Evolutionary conservation across 2,888 invertebrate genomes (phyloP), one percentile per base, ranked within the genome.

Genomic region (Troides helena): DNA sequence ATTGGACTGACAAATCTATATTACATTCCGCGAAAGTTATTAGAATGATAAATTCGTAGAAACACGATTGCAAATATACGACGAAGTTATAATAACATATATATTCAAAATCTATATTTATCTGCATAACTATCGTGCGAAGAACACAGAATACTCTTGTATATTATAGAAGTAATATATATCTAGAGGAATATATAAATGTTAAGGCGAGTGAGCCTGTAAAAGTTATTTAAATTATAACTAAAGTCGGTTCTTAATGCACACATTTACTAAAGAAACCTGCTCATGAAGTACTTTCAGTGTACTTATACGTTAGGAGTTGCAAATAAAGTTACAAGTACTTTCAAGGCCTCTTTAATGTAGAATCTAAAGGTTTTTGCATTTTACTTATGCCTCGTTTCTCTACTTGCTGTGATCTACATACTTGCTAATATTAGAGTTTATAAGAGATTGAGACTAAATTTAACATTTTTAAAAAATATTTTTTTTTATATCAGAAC

Each of bases 21-120:
- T 89, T 88, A 88, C 85, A 85, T 84, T 84, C 83, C 84, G 81
- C 76, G 82, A 84, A 85, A 84, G 85, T 79, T 82, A 73, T 73
- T 77, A 77, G 85, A 87, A 86, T 87, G 80, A 77, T 77, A 84
- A 82, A 85, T 84, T 81, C 18, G 46, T 62, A 30, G 14, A 5
- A 17, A 5, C 2, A 12, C 5, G 0, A 50, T 50, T 50, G 17
- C 2, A 12, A 14, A 50, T 17, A 50, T 14, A 50, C 14, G 2
- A 17, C 17, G 18, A 4, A 50, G 8, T 7, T 50, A 50, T 50
- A 14, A 50, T 50, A 14, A 17, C 17, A 50, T 50, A 5, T 50
- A 50, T 14, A 50, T 18, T 18, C 5, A 14, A 1, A 50, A 14
- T 17, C 14, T 39, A 39, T 10, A 39, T 39, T 10, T 39, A 39